Evolutionary conservation across 2,113 vertebrate genomes (phyloP), one percentile per base, ranked within the genome.

Genomic region (Gila orcuttii): DNA sequence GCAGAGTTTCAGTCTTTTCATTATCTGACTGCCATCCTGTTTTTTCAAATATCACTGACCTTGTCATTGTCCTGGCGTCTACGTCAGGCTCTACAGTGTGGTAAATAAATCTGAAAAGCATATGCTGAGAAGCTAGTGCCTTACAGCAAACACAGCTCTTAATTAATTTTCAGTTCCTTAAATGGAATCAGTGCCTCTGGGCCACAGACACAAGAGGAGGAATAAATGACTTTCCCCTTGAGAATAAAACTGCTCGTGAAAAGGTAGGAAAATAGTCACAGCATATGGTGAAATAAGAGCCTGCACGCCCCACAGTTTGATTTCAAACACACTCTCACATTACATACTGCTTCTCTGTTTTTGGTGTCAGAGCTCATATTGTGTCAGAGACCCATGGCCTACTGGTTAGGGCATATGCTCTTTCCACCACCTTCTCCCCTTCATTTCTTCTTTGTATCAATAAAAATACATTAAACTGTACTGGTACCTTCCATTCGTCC

Each of bases 151-250:
- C 84, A 77, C n/a, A 52, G 45, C 80, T 83, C 84, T 88, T 88
- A 83, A 83, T 88, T 88, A 83, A 33, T 77, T 79, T 86, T 86
- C 57, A 33, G 28, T 86, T 73, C 75, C 52, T 69, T 79, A 55
- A 68, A 86, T 79, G 55, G 84, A 88, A 82, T 69, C 28, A 69
- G 64, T 28, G 84, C 84, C 57, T 62, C 25, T 57, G 66, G 62
- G 55, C 82, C 75, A 79, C 74, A 78, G 42, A 85, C 81, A 66
- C 59, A 55, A 1, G 28, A 68, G 33, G 36, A 74, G 42, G 17
- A 60, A 59, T 59, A 79, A 39, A 50, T 80, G 68, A 79, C 74
- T 80, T 79, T 80, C 66, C 77, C 62, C 17, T 83, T 59, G 57
- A 76, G 83, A n/a, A 71, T 52, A 66, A 82, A 77, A 36, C 50